Conservation (phyloP, 2,797 vertebrate genomes). For the Catamblyrhynchus diadema region DNA sequence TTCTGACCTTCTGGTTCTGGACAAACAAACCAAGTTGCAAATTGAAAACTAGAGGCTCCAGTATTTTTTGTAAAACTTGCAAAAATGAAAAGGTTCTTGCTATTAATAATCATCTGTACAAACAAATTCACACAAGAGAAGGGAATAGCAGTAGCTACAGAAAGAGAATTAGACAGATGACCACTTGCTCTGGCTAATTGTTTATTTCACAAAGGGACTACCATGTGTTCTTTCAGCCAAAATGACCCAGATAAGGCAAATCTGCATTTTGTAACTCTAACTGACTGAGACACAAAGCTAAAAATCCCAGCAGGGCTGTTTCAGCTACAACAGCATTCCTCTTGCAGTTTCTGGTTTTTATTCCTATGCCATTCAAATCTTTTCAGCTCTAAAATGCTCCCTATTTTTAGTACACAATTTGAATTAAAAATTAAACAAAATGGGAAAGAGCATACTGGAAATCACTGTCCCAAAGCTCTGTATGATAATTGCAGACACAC, state of each 20-base stretch:
- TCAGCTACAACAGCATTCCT: constrained; percentile 16
- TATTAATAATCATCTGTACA: background rate
- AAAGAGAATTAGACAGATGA: background rate
- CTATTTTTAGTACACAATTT: constrained; percentile 59
- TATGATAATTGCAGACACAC: background rate
- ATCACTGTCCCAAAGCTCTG: constrained; percentile 16
- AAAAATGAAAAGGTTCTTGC: background rate
- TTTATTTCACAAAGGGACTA: constrained; percentile 36
- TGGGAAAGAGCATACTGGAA: constrained; percentile 35
- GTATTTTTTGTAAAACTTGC: background rate
- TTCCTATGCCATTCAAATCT: background rate
- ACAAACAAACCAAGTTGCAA: background rate
- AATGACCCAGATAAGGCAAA: constrained; percentile 38
- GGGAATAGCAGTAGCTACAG: background rate
- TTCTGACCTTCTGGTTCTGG: background rate
- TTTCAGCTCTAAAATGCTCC: constrained; percentile 23
- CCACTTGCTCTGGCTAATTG: background rate
- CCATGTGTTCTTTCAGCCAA: constrained; percentile 30
- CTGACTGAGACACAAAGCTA: constrained; percentile 5
- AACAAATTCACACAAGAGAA: background rate
- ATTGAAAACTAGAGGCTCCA: background rate
- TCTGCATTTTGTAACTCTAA: constrained; percentile 26
- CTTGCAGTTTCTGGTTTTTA: constrained; percentile 10
- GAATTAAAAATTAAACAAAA: constrained; percentile 64
- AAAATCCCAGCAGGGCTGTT: constrained; percentile 48